These are phyloP conservation scores for Caenorhabditis afra DNA, from an alignment of 2,888 invertebrate species.

Conservation along the genomic window DNA sequence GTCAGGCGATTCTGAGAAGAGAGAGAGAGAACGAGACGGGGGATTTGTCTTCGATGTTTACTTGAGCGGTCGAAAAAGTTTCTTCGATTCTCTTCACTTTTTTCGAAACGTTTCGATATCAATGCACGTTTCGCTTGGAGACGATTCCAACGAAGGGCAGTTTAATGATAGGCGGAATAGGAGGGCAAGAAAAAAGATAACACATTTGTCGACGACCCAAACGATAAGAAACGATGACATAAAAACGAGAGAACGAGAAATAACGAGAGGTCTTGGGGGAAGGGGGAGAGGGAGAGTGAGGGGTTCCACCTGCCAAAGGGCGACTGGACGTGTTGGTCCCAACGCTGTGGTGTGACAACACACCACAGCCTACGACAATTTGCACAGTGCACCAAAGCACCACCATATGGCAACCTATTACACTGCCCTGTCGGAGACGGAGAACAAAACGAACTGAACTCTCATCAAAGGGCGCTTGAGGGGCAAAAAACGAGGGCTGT, in stretches of 20 bases:
- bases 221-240: conserved; percentile 10
- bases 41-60: background rate
- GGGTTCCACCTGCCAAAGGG: background rate
- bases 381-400: conserved; percentile 12
- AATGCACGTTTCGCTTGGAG: conserved; percentile 15
- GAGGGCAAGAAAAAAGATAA: conserved; percentile 24
- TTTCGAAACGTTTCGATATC: background rate
- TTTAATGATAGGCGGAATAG: conserved; percentile 13
- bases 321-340: too few relatives aligned
- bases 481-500: conserved; percentile 10
- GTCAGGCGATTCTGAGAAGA: conserved; percentile 3
- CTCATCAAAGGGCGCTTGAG: conserved; percentile 18
- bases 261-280: background rate
- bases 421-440: too few relatives aligned
- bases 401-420: too few relatives aligned
- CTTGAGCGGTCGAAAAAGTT: conserved; percentile 12
- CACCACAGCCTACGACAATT: conserved; percentile 26
- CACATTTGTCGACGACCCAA: background rate
- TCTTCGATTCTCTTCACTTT: too few relatives aligned
- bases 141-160: conserved; percentile 22
- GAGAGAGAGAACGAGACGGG: background rate
- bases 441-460: conserved; percentile 26
- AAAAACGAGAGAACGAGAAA: background rate
- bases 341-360: too few relatives aligned
- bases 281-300: background rate